Base-by-base conservation (phyloP, 2,888 invertebrate species). In the Trachelus iudaicus region DNA sequence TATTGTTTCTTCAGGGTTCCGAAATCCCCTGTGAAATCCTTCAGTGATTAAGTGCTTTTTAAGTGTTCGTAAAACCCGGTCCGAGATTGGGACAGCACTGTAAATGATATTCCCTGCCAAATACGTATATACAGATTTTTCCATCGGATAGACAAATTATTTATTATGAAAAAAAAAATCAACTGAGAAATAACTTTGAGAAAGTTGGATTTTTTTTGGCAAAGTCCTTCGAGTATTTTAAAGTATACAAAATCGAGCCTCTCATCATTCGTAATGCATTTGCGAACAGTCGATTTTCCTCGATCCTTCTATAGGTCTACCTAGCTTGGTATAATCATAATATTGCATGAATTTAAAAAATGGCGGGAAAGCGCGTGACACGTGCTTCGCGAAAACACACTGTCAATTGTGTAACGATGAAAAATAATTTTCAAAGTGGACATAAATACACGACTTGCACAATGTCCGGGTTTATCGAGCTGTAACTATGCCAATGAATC, bases 401-500 rank as follows among this genome's bases (percentile, higher is more conserved):
- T 34, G 69, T 33, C 71, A 33, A 31, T 31, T 34, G 71, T 13
- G 23, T 23, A 71, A 31, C 71, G 3, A 33, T 71, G 71, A 31
- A 30, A 31, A 34, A 71, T 33, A 71, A 71, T 71, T 12, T 71
- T 34, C 71, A 34, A 33, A 33, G 31, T 33, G 15, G 13, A 71
- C 11, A 34, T 71, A 71, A 56, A 56, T 23, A 56, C 23, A 23
- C 23, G 56, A 56, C 56, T 56, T 6, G 71, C 71, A 71, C 34
- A 56, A 12, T 71, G 71, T 34, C 33, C 71, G 33, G 33, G 71
- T 34, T 71, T 71, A 34, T 34, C 33, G 71, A 31, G 71, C 31
- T 31, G 71, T 71, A 71, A 34, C 31, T 71, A 34, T 34, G 71
- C 71, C 71, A 71, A 71, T 71, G 31, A 71, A 71, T 71, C 71